Evolutionary conservation across 2,888 invertebrate species (phyloP).

Genomic region (Mythimna impura): DNA sequence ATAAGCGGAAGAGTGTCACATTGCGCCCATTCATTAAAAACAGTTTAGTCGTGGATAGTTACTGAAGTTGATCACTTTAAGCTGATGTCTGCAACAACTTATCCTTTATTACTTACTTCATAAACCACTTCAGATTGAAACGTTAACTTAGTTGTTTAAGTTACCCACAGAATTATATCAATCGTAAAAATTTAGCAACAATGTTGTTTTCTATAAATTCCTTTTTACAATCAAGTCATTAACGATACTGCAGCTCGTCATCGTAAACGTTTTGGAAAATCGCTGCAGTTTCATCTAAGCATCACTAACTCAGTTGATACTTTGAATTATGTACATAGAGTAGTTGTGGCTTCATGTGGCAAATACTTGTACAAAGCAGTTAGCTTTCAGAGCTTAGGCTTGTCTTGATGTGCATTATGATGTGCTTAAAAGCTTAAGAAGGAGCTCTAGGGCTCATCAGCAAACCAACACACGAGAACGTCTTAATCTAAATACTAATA

Average conservation of each 20-base stretch:
- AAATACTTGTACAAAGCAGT: slow-evolving; percentile 33
- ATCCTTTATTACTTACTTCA: background rate
- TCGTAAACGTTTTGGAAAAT: background rate
- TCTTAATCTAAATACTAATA: slow-evolving; percentile 47
- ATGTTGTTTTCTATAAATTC: slow-evolving; percentile 12
- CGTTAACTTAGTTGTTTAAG: background rate
- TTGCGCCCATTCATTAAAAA: slow-evolving; percentile 23
- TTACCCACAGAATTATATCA: background rate
- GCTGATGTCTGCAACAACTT: slow-evolving; percentile 11
- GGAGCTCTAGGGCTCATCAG: slow-evolving; percentile 65
- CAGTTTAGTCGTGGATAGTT: slow-evolving; percentile 12
- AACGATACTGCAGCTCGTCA: background rate
- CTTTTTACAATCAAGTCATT: slow-evolving; percentile 9
- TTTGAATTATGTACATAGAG: slow-evolving; percentile 2
- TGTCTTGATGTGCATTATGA: slow-evolving; percentile 65
- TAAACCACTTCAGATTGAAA: slow-evolving; percentile 2
- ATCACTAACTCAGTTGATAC: background rate
- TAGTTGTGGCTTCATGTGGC: slow-evolving; percentile 13
- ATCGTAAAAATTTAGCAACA: background rate
- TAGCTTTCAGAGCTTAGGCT: slow-evolving; percentile 60
- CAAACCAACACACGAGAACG: slow-evolving; percentile 60
- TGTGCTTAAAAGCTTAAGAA: slow-evolving; percentile 66
- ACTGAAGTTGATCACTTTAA: background rate
- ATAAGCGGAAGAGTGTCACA: slow-evolving; percentile 14
- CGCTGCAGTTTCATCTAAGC: background rate